Percentiles rank a stretch among this genome's conserved stretches.
Evolutionary conservation across 1,140 invertebrate genomes (phyloP).

Genomic region (Drosophila murphyi): DNA sequence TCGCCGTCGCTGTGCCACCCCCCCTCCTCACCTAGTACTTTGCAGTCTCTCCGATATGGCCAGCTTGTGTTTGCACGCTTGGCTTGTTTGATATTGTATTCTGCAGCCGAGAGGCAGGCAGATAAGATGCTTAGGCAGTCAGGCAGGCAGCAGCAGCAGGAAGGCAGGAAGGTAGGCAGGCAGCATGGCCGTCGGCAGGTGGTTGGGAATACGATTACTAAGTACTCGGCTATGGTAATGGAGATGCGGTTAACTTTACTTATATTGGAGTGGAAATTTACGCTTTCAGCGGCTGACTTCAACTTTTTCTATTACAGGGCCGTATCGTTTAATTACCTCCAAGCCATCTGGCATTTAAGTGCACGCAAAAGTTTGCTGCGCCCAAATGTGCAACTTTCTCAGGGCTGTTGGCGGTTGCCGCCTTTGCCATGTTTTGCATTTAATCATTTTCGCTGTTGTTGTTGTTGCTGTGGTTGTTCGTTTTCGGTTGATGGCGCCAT

Average conservation of each 20-base stretch:
- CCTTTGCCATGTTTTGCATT: conserved; percentile 71
- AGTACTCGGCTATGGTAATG: conserved; percentile 33
- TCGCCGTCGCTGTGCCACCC: not conserved
- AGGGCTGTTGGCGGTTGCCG: conserved; percentile 41
- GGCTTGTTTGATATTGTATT: conserved; percentile 68
- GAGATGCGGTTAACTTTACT: conserved; percentile 50
- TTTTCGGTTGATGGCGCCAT: conserved; percentile 66
- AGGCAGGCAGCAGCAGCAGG: not conserved
- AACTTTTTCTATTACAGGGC: conserved; percentile 69
- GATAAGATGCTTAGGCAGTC: conserved; percentile 71
- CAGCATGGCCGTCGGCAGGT: conserved; percentile 31
- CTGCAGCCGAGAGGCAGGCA: conserved; percentile 47
- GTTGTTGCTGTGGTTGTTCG: conserved; percentile 35
- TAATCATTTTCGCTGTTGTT: conserved; percentile 62
- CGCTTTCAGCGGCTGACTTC: conserved; percentile 53
- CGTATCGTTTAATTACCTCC: conserved; percentile 75
- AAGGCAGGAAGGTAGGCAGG: not conserved
- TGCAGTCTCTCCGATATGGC: conserved; percentile 31
- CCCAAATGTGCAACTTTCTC: conserved; percentile 23
- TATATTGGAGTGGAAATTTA: conserved; percentile 55
- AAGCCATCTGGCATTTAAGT: conserved; percentile 49
- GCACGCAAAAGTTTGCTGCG: conserved; percentile 8
- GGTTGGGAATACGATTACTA: conserved; percentile 23
- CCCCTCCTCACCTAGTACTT: not conserved
- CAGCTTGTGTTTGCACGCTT: conserved; percentile 71